These are phyloP conservation scores for Micrastur ruficollis DNA, from an alignment of 2,797 vertebrate genomes.

Conservation along the genomic window DNA sequence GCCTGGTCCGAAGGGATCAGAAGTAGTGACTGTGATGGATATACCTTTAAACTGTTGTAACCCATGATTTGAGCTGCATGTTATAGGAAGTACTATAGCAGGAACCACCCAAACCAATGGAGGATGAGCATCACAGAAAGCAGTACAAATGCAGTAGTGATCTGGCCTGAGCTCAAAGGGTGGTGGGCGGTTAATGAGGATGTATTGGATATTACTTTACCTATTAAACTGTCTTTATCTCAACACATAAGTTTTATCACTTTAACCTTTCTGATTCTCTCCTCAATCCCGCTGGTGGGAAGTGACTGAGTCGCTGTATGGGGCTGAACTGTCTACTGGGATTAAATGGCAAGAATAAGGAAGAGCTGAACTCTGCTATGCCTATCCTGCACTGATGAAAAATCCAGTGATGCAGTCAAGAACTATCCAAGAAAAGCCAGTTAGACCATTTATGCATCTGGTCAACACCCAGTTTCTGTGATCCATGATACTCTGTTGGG, in stretches of 20 bases:
- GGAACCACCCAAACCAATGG: background rate
- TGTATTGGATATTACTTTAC: background rate
- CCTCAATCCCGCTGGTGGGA: fast-evolving
- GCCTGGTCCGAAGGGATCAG: background rate
- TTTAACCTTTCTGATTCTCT: background rate
- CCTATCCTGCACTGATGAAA: background rate
- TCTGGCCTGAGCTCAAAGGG: background rate
- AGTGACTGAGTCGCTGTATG: background rate
- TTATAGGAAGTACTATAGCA: background rate
- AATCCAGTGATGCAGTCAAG: background rate
- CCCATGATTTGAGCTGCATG: background rate
- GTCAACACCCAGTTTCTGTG: background rate
- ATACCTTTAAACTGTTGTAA: background rate
- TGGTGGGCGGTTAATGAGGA: background rate
- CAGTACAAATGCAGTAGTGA: background rate
- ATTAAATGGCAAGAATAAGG: background rate
- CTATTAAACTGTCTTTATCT: background rate
- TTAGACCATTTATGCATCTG: background rate
- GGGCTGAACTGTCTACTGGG: background rate
- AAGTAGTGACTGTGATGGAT: background rate
- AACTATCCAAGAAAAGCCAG: background rate
- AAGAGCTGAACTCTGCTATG: background rate
- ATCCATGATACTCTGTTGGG: background rate
- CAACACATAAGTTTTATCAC: background rate
- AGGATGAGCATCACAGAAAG: background rate